Percentiles rank a stretch among this genome's conserved stretches.
Conservation (phyloP, 2,797 vertebrate species). For the Microcaecilia unicolor region DNA sequence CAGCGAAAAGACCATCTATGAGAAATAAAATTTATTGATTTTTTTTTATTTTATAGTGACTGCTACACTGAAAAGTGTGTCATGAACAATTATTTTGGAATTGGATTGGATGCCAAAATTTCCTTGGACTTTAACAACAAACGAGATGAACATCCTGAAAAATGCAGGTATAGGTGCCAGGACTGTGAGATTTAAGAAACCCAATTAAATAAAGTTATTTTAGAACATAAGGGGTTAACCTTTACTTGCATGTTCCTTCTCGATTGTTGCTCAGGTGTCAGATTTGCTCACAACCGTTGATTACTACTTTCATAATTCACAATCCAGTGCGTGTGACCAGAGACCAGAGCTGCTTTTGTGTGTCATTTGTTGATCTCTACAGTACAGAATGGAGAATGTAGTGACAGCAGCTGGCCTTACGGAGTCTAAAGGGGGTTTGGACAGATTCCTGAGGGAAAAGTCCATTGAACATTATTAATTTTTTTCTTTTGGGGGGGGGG, state of each 20-base stretch:
- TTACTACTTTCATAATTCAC: too few relatives aligned
- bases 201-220: too few relatives aligned
- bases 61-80: constrained; percentile 91
- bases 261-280: too few relatives aligned
- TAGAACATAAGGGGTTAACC: neutral
- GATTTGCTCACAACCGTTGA: too few relatives aligned
- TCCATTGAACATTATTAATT: too few relatives aligned
- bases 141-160: constrained; percentile 91
- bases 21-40: rapidly evolving
- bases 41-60: constrained; percentile 54
- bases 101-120: constrained; percentile 92
- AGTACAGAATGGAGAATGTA: too few relatives aligned
- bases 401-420: too few relatives aligned
- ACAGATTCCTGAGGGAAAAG: too few relatives aligned
- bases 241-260: neutral
- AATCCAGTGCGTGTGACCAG: too few relatives aligned
- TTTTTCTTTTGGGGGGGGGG: too few relatives aligned
- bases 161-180: constrained; percentile 85
- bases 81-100: constrained; percentile 98
- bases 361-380: neutral
- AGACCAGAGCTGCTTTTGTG: neutral
- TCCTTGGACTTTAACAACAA: constrained; percentile 97
- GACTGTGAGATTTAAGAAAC: too few relatives aligned
- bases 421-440: too few relatives aligned
- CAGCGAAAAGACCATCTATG: neutral